A percentile compares a stretch with the other conserved stretches of the same genome.
phyloP scores from a whole-genome alignment of 2,113 vertebrate genomes.

The Sinocyclocheilus anophthalmus region DNA sequence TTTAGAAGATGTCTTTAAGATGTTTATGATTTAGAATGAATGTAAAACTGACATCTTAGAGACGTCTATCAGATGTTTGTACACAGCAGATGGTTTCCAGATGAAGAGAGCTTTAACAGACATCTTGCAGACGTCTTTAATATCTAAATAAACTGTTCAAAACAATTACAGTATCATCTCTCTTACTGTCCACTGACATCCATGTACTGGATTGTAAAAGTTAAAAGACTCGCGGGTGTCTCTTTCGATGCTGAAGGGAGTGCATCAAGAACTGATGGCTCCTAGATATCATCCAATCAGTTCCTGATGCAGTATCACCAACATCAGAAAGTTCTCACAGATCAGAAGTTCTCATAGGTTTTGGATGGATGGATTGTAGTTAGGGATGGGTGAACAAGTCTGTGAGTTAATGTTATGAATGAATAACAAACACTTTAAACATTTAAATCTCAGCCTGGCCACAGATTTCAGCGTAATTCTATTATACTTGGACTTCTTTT shows the following conservation, averaged over 20 bases:
- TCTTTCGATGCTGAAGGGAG: constrained; percentile 91
- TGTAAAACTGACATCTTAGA: too few species aligned
- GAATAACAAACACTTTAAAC: not conserved
- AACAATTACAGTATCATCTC: not conserved
- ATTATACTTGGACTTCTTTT: not conserved
- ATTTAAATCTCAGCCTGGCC: not conserved
- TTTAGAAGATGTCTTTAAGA: too few species aligned
- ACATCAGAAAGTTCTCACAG: constrained; percentile 81
- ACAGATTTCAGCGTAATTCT: not conserved
- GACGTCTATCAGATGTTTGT: too few species aligned
- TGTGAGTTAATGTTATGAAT: not conserved
- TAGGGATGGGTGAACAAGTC: not conserved
- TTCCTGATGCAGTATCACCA: constrained; percentile 98
- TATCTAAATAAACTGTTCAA: not conserved
- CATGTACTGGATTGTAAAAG: not conserved
- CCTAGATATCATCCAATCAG: constrained; percentile 85
- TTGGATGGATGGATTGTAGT: not conserved
- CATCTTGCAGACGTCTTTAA: not conserved
- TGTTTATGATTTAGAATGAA: too few species aligned
- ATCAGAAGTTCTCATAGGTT: not conserved
- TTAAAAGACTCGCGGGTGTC: constrained; percentile 63
- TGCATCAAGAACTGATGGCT: constrained; percentile 92
- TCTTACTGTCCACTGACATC: not conserved
- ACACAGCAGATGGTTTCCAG: too few species aligned
- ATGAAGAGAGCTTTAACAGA: too few species aligned